These are phyloP conservation scores for Macaca nemestrina DNA, from an alignment of 2,113 vertebrate genomes.

Conservation along the genomic window DNA sequence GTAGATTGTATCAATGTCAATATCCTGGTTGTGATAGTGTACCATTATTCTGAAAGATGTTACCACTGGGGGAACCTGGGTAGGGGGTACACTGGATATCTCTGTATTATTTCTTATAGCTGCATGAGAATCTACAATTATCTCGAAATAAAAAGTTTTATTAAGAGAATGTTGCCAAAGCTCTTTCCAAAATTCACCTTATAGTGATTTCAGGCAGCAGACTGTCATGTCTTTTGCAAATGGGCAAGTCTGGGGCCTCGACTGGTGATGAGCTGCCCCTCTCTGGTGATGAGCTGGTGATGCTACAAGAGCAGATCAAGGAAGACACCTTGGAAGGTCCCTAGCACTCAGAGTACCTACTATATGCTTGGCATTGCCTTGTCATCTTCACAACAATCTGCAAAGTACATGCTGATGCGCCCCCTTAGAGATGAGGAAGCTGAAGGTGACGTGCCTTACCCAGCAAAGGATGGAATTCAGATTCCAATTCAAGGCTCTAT, in stretches of 20 bases:
- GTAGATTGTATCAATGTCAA: neutral
- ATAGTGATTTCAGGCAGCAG: too few relatives aligned
- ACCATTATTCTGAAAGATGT: neutral
- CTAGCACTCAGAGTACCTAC: fast-evolving
- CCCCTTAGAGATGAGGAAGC: neutral
- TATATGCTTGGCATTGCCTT: neutral
- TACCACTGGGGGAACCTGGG: neutral
- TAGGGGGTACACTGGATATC: neutral
- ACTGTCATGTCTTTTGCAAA: neutral
- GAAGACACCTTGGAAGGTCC: neutral
- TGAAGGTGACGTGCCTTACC: neutral
- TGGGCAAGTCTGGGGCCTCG: neutral
- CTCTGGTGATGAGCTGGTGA: fast-evolving
- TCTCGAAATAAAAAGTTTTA: neutral
- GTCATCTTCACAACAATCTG: neutral
- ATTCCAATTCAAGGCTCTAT: neutral
- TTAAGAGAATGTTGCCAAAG: neutral
- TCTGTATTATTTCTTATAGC: neutral
- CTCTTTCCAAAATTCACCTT: neutral
- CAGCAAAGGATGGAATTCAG: neutral
- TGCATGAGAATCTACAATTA: neutral
- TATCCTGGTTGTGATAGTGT: neutral
- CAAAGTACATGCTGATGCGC: neutral
- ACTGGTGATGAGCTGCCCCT: neutral
- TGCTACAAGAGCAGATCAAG: neutral